Percentiles rank a stretch among this genome's conserved stretches.
phyloP scores from a whole-genome alignment of 2,113 vertebrate species.

The Laticauda laticaudata region DNA sequence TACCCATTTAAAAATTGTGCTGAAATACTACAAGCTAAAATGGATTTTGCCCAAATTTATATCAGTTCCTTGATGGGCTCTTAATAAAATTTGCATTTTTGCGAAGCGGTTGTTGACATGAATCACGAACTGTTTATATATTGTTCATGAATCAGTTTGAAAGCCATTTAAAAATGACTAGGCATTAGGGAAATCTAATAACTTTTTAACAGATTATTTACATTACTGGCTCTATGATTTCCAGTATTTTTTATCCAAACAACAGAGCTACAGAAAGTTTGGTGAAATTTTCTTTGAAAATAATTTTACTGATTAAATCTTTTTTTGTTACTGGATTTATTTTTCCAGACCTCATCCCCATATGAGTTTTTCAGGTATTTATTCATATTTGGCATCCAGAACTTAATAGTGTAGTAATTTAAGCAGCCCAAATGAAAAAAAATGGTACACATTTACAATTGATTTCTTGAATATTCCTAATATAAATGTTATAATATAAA shows the following conservation, averaged over 20 bases:
- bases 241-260: constrained; percentile 54
- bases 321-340: constrained; percentile 57
- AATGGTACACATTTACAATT: background rate
- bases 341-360: constrained; percentile 12
- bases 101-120: constrained; percentile 32
- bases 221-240: constrained; percentile 58
- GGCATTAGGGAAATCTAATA: constrained; percentile 56
- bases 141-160: constrained; percentile 62
- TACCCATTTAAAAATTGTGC: constrained; percentile 25
- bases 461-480: background rate
- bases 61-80: constrained; percentile 39
- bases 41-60: constrained; percentile 44
- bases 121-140: constrained; percentile 56
- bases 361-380: constrained; percentile 53
- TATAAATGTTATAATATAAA: background rate
- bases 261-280: constrained; percentile 33
- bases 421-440: constrained; percentile 44
- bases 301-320: constrained; percentile 53
- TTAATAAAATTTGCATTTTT: constrained; percentile 62
- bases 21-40: constrained; percentile 45
- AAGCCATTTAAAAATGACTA: constrained; percentile 55
- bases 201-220: constrained; percentile 66
- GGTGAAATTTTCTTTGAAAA: constrained; percentile 51
- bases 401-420: constrained; percentile 32
- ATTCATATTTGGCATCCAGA: constrained; percentile 28